Base-by-base conservation (phyloP, 2,888 invertebrate species). In the Harmothoe impar region DNA sequence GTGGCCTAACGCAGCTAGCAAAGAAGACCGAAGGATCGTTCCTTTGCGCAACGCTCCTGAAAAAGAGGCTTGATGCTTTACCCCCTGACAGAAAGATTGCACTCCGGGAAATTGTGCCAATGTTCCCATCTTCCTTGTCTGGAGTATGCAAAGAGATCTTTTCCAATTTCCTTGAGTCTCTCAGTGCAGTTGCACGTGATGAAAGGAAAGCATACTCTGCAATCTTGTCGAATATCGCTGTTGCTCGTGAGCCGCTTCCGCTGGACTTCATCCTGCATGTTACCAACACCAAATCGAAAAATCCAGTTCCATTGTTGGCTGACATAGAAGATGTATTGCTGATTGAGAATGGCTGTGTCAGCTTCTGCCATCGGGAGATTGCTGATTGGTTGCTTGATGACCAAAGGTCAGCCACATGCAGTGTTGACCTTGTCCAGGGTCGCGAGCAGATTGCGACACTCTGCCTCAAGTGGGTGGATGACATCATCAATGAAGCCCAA, bases 1-100 rank as follows among this genome's bases (percentile, higher is more conserved):
- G 93, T n/a, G 93, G 93, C 3, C 88, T 93, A 31, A 92, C 89
- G 0, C 89, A 91, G 81, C 89, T 93, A 17, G 92, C 91, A 20
- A 91, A 92, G 89, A 91, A 92, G 68, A 77, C 93, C 5, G 81
- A 92, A 20, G 93, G 92, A 20, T 91, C 33, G n/a, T 91, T 92
- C 90, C 90, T 93, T 33, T 92, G 91, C 62, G 93, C 92, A 1
- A 31, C 81, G 12, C 62, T 92, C 0, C 56, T 91, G 20, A 84
- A 54, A 23, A 78, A 62, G 51, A 84, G 77, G 12, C 90, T 93
- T n/a, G 90, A 91, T 5, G 54, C 25, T 20, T 23, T 91, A n/a
- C 89, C 91, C 5, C 88, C 91, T 12, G 35, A 52, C 10, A 90
- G 52, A 20, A 91, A 91, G 56, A 89, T 93, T 23, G 92, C 92